A percentile compares a stretch with the other conserved stretches of the same genome.
phyloP scores from a whole-genome alignment of 2,888 invertebrate genomes.

The Ormyrus pomaceus region DNA sequence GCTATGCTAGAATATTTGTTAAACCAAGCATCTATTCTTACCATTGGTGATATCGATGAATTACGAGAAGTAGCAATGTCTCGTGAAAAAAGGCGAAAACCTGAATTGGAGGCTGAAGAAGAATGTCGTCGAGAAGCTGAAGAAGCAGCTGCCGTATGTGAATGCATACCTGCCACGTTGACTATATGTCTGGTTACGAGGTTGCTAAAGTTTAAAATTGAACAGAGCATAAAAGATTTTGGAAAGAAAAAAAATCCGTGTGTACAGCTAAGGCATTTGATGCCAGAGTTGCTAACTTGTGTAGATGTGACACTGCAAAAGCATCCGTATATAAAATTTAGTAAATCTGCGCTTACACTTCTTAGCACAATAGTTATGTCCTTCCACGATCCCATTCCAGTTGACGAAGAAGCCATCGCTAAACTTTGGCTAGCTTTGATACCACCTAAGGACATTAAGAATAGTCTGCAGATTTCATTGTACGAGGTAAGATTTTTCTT shows the following conservation, averaged over 20 bases:
- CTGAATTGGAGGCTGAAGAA: conserved; percentile 54
- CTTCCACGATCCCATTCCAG: conserved; percentile 65
- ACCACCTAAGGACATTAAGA: conserved; percentile 69
- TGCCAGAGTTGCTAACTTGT: conserved; percentile 69
- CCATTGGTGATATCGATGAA: conserved; percentile 69
- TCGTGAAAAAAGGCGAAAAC: conserved; percentile 60
- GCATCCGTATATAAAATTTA: conserved; percentile 68
- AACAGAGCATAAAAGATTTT: conserved; percentile 57
- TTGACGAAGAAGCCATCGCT: conserved; percentile 69
- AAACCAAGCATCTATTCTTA: conserved; percentile 68
- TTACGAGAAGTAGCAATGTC: conserved; percentile 63
- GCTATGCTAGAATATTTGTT: conserved; percentile 69
- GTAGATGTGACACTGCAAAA: conserved; percentile 68
- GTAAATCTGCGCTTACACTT: conserved; percentile 68
- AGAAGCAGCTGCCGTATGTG: conserved; percentile 61
- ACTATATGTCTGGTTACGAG: conserved; percentile 70
- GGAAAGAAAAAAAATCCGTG: conserved; percentile 62
- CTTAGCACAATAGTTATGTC: conserved; percentile 69
- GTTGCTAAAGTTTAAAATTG: conserved; percentile 58
- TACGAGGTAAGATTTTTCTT: conserved; percentile 66
- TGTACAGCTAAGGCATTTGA: conserved; percentile 68
- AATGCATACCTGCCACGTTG: conserved; percentile 70
- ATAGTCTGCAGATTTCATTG: conserved; percentile 69
- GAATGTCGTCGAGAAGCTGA: conserved; percentile 55
- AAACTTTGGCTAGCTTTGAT: conserved; percentile 71